A percentile compares a stretch with the other conserved stretches of the same genome.
Conservation (phyloP, 1,140 invertebrate genomes). For the Calliphora vicina region DNA sequence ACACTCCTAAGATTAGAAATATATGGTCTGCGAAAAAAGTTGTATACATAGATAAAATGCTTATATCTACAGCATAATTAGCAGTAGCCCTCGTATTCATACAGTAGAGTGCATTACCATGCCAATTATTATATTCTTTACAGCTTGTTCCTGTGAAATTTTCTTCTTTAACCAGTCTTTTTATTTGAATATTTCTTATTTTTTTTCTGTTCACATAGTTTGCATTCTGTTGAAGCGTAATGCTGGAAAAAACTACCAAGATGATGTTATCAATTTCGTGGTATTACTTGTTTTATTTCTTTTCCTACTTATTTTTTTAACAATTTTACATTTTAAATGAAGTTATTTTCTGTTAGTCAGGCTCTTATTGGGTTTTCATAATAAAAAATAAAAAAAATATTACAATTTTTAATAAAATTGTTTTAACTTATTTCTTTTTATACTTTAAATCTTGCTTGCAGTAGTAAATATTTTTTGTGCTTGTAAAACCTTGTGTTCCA, state of each 20-base stretch:
- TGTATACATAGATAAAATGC: too few relatives aligned
- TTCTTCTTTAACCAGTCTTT: too few relatives aligned
- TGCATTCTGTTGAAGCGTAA: not conserved
- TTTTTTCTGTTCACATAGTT: not conserved
- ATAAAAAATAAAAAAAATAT: too few relatives aligned
- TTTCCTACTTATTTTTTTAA: too few relatives aligned
- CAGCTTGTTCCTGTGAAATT: too few relatives aligned
- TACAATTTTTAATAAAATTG: not conserved
- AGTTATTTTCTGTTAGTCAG: constrained; percentile 11
- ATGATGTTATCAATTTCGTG: constrained; percentile 32
- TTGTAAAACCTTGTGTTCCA: not conserved
- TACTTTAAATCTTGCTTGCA: not conserved
- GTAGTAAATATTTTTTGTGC: not conserved
- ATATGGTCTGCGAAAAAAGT: too few relatives aligned
- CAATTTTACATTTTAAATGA: not conserved
- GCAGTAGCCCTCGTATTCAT: too few relatives aligned
- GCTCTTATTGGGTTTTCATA: not conserved
- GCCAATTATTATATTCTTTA: too few relatives aligned
- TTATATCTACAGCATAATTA: too few relatives aligned
- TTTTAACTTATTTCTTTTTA: not conserved
- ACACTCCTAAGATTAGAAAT: too few relatives aligned
- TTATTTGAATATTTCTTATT: too few relatives aligned
- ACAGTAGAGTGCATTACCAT: too few relatives aligned
- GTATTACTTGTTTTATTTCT: constrained; percentile 17
- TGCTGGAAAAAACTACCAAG: not conserved